Base-by-base conservation (phyloP, 35 echinoderm and acorn worm genomes). In the Nesometra sesokonis region DNA sequence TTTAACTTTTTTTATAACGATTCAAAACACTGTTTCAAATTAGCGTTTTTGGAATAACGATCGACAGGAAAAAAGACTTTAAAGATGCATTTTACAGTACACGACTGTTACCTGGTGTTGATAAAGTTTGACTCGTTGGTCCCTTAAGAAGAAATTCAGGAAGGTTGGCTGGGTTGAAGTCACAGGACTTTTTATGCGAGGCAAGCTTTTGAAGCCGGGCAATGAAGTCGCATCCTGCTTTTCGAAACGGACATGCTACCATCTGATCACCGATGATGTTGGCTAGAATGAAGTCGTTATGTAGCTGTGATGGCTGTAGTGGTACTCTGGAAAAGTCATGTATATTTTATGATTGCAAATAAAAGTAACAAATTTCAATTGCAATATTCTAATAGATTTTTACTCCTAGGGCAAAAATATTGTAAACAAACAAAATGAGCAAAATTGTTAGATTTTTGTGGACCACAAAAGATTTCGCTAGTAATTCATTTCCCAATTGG, bases 181-280 rank as follows among this genome's bases (percentile, higher is more conserved):
- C 90, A 82, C 93, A 95, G 31, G 40, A 77, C 38, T 95, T 95
- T 4, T 57, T 85, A 57, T 95, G 93, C 17, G 78, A 46, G 0
- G 87, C 84, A 5, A 95, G 47, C 19, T 82, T 79, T 57, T 91
- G 90, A 84, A 95, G 52, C 52, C 92, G 91, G 36, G 87, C 90
- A 27, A 95, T 39, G 43, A 86, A 89, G 13, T 91, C 86, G 37
- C 93, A 95, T 15, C 93, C 93, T 35, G 57, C 46, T n/a, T 43
- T 86, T 21, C 93, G 31, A 84, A 86, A 95, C 0, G 90, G 86
- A 40, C 93, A 95, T 17, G 93, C 93, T 17, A 95, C 93, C 47
- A 91, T 91, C 31, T 95, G 93, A 57, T 95, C 93, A n/a, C 93
- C 93, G 31, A 95, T 95, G 77, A 95, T 89, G 34, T 95, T 95